A percentile compares a stretch with the other conserved stretches of the same genome.
Evolutionary conservation across 2,797 vertebrate species (phyloP).

Genomic region (Xiphophorus birchmanni): DNA sequence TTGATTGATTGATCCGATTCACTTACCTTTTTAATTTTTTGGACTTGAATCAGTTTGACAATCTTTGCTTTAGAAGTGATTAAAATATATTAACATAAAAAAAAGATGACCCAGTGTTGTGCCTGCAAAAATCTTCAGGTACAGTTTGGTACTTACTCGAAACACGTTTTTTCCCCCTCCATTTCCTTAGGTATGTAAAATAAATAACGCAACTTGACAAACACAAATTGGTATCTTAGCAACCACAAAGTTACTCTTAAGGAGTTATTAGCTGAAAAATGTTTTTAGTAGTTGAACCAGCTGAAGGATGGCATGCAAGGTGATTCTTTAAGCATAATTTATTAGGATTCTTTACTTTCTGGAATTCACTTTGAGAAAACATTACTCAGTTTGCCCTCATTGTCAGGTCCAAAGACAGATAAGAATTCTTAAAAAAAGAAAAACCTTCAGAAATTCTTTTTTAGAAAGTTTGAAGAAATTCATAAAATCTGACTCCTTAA

Average conservation of each 20-base stretch:
- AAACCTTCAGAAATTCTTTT: neutral
- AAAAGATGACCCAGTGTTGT: neutral
- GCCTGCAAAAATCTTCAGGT: neutral
- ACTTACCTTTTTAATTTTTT: neutral
- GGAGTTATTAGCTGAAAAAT: neutral
- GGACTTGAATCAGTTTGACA: neutral
- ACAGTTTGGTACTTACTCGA: neutral
- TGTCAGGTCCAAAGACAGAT: neutral
- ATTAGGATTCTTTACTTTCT: neutral
- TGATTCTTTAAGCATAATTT: neutral
- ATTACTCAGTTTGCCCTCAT: neutral
- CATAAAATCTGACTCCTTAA: neutral
- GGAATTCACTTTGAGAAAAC: neutral
- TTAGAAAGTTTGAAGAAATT: neutral
- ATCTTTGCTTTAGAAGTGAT: neutral
- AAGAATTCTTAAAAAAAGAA: neutral
- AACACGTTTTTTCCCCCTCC: neutral
- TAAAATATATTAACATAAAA: neutral
- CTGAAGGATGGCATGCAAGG: neutral
- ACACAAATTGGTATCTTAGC: neutral
- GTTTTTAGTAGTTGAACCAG: neutral
- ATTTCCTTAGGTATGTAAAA: neutral
- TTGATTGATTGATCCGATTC: no score
- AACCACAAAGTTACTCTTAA: neutral
- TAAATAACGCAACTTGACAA: neutral